Evolutionary conservation across 2,888 invertebrate species (phyloP).

Genomic region (Apamea anceps): DNA sequence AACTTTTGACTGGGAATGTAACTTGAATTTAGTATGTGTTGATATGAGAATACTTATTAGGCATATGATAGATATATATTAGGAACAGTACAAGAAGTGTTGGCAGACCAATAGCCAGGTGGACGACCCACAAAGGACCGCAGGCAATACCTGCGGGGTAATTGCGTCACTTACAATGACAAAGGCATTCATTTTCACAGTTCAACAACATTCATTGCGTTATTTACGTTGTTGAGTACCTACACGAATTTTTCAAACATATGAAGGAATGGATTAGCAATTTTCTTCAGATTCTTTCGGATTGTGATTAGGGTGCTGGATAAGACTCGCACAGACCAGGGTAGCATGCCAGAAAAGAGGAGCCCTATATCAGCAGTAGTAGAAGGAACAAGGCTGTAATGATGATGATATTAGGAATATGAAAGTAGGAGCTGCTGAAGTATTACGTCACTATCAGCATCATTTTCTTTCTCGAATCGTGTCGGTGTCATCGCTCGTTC

Average conservation of each 20-base stretch:
- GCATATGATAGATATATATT: neutral
- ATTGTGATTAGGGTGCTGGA: neutral
- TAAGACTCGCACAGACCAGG: neutral
- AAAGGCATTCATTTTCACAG: neutral
- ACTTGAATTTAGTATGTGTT: constrained; percentile 22
- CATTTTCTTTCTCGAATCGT: neutral
- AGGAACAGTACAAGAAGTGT: neutral
- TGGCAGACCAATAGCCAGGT: neutral
- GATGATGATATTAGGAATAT: neutral
- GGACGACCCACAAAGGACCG: neutral
- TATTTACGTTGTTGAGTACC: neutral
- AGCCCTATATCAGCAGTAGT: neutral
- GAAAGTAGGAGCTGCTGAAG: neutral
- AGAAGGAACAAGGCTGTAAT: neutral
- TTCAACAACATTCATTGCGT: neutral
- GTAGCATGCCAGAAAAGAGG: neutral
- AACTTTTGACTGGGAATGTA: constrained; percentile 34
- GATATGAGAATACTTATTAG: constrained; percentile 5
- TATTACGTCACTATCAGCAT: constrained; percentile 1
- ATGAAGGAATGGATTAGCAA: neutral
- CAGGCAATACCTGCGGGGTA: neutral
- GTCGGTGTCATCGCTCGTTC: neutral
- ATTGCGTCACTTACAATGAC: neutral
- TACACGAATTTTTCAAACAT: neutral
- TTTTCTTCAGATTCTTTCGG: neutral